Base-by-base conservation (phyloP, 2,888 invertebrate species). In the Pseudococcus longispinus region DNA sequence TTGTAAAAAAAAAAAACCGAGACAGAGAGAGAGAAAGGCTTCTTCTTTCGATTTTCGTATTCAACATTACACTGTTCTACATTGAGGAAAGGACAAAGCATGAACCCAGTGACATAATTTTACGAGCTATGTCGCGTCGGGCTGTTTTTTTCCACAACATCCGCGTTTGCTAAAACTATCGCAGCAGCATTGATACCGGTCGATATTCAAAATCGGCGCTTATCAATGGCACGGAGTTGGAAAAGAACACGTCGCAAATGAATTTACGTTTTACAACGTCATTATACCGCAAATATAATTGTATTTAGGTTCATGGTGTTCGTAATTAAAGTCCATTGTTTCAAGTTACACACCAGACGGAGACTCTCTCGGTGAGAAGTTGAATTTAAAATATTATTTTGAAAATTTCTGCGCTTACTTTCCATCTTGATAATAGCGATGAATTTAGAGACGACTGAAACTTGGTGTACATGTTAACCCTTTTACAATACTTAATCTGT, bases 401-500 rank as follows among this genome's bases (percentile, higher is more conserved):
- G 70, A 29, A 29, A 70, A 70, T 29, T 29, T 65, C 65, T 26
- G 13, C 23, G 11, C 70, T 29, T 29, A 29, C 29, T 70, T 29
- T 70, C 8, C 70, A 70, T 70, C 70, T 70, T 70, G 70, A 70
- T 70, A 70, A 70, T 70, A 70, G 70, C 70, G 29, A 70, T 70
- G 70, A 70, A 70, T 70, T 70, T 70, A 70, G 70, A 18, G 70
- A 70, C 20, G 70, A 70, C 70, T 70, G 18, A 70, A 70, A 70
- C 29, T 70, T 70, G 29, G 70, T 70, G 9, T 37, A 70, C 70
- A 70, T 70, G 70, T 70, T 70, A 70, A 70, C 70, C 70, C 70
- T 70, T 70, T 70, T 29, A 70, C 70, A 70, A 70, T 70, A 29
- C 70, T 70, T 70, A 70, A 70, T 70, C 70, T 70, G 70, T 70